Evolutionary conservation across 2,113 vertebrate genomes (phyloP).

Genomic region (Cervus canadensis): DNA sequence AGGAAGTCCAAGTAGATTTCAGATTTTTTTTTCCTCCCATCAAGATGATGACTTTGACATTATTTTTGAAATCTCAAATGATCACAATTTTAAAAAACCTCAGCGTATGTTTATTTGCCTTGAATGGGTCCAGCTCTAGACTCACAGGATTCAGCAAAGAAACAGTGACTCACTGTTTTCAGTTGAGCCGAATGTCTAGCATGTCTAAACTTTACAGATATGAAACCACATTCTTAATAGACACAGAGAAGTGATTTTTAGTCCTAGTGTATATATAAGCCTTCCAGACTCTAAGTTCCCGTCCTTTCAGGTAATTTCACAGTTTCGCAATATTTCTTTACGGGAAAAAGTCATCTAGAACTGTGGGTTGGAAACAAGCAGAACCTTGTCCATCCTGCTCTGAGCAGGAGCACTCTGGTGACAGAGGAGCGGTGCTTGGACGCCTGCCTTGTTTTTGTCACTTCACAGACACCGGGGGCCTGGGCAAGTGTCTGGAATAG

Average conservation of each 20-base stretch:
- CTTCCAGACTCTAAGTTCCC: not conserved
- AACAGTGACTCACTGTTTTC: not conserved
- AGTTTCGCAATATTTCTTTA: slow-evolving; percentile 16
- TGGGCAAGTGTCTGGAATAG: not conserved
- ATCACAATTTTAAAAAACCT: not conserved
- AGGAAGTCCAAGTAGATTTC: not conserved
- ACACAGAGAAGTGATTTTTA: not conserved
- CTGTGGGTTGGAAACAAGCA: not conserved
- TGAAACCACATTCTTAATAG: not conserved
- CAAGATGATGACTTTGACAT: not conserved
- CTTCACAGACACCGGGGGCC: not conserved
- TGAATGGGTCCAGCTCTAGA: not conserved
- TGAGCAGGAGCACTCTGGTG: not conserved
- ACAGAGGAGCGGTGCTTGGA: fast-evolving
- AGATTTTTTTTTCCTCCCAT: not conserved
- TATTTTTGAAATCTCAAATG: not conserved
- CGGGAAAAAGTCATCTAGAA: not conserved
- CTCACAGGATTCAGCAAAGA: not conserved
- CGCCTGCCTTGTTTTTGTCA: not conserved
- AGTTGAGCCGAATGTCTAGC: not conserved
- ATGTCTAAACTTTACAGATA: not conserved
- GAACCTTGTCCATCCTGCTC: not conserved
- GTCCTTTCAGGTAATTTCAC: not conserved
- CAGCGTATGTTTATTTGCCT: not conserved
- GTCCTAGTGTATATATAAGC: not conserved